Evolutionary conservation across 2,797 vertebrate genomes (phyloP).

Genomic region (Austrolebias charrua): DNA sequence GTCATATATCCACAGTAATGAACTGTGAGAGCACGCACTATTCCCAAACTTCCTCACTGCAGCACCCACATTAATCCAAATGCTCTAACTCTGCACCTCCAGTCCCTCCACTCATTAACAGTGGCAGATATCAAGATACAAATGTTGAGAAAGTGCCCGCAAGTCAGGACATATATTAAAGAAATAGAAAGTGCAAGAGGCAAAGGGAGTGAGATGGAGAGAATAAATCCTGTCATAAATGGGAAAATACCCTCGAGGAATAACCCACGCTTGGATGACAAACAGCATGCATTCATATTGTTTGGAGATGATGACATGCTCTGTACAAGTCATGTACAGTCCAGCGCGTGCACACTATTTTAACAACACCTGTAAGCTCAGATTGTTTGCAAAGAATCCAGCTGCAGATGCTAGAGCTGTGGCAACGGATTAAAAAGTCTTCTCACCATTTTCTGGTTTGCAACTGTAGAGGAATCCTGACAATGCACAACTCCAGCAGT

Average conservation of each 20-base stretch:
- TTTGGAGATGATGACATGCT: constrained; percentile 58
- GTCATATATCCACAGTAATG: constrained; percentile 81
- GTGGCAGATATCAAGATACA: constrained; percentile 82
- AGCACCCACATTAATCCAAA: constrained; percentile 80
- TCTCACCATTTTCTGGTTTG: neutral
- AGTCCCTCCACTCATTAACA: constrained; percentile 83
- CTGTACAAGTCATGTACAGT: constrained; percentile 33
- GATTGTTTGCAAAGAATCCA: constrained; percentile 22
- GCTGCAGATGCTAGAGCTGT: constrained; percentile 2
- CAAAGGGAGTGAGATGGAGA: constrained; percentile 23
- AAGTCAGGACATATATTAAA: constrained; percentile 79
- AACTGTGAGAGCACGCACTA: constrained; percentile 71
- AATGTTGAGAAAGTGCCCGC: constrained; percentile 84
- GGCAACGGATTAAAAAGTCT: constrained; percentile 7
- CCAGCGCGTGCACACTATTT: constrained; percentile 36
- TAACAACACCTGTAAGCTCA: constrained; percentile 34
- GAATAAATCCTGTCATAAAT: constrained; percentile 72
- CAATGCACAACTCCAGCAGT: neutral
- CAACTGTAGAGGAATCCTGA: neutral
- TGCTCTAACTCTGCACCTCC: constrained; percentile 67
- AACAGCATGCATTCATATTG: constrained; percentile 64
- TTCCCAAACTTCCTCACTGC: constrained; percentile 75
- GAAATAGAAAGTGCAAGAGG: constrained; percentile 44
- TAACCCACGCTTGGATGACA: constrained; percentile 59
- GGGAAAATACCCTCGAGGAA: constrained; percentile 72